These are phyloP conservation scores for Sparidentex hasta DNA, from an alignment of 2,797 vertebrate genomes.

Conservation along the genomic window DNA sequence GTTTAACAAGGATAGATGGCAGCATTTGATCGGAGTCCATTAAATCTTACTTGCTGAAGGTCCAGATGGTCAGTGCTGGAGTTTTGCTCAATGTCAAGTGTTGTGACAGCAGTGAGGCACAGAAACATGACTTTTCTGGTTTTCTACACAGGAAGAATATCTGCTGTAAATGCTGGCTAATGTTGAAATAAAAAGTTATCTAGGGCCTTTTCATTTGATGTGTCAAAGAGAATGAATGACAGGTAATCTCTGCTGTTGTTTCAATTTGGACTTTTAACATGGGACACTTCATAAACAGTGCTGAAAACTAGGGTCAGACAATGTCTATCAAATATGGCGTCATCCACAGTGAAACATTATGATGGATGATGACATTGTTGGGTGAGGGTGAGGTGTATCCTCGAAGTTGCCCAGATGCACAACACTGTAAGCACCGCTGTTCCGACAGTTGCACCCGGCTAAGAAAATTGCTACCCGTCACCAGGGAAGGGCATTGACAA, in stretches of 20 bases:
- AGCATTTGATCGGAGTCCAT: conserved; percentile 53
- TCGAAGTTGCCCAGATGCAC: no score
- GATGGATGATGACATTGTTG: no score
- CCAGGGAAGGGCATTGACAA: no score
- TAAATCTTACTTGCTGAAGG: conserved; percentile 46
- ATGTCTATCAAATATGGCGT: no score
- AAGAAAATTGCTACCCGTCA: no score
- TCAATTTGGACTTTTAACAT: conserved; percentile 3
- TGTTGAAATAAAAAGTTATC: background rate
- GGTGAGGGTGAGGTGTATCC: no score
- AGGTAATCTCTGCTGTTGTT: conserved; percentile 20
- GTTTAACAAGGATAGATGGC: conserved; percentile 65
- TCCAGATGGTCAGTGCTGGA: conserved; percentile 12
- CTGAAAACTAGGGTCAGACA: no score
- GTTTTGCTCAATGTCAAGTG: conserved; percentile 27
- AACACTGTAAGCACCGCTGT: no score
- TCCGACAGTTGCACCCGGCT: no score
- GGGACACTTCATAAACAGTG: background rate
- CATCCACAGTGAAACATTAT: no score
- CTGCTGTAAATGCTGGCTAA: background rate
- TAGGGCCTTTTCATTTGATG: background rate
- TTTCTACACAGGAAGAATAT: background rate
- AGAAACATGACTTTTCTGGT: conserved; percentile 27
- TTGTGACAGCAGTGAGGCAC: background rate
- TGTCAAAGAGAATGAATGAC: conserved; percentile 1